Conservation (phyloP, 2,888 invertebrate genomes). For the Rugalucina vietnamica region DNA sequence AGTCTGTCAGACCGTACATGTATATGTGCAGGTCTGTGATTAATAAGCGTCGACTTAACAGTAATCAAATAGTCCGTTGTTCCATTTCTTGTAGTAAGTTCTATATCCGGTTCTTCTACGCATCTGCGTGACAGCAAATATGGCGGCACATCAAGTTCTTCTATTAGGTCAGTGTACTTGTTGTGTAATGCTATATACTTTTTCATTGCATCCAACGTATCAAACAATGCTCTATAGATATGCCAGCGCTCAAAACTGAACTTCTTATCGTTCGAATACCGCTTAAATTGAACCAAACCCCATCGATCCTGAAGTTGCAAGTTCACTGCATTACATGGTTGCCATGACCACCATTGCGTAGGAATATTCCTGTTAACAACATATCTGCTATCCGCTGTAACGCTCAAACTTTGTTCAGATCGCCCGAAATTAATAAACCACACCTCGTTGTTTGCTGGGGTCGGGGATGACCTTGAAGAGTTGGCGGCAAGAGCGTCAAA, state of each 20-base stretch:
- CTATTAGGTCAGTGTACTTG: slow-evolving; percentile 60
- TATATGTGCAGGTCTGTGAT: background rate
- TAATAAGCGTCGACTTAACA: slow-evolving; percentile 23
- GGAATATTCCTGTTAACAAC: background rate
- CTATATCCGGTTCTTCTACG: slow-evolving; percentile 60
- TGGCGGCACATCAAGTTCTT: slow-evolving; percentile 65
- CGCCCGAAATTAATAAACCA: slow-evolving; percentile 60
- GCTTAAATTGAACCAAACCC: slow-evolving; percentile 74
- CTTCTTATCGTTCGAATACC: slow-evolving; percentile 31
- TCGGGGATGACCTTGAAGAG: slow-evolving; percentile 13
- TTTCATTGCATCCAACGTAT: slow-evolving; percentile 65
- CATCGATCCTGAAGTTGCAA: slow-evolving; percentile 62
- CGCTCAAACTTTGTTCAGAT: slow-evolving; percentile 30
- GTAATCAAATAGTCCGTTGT: slow-evolving; percentile 61
- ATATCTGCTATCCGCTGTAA: slow-evolving; percentile 33
- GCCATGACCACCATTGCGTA: slow-evolving; percentile 59
- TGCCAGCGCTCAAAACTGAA: slow-evolving; percentile 61
- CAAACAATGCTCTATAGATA: slow-evolving; percentile 68
- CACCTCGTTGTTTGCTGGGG: slow-evolving; percentile 42
- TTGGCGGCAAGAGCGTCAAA: slow-evolving; percentile 36
- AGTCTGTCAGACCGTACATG: slow-evolving; percentile 1
- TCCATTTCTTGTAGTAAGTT: slow-evolving; percentile 50
- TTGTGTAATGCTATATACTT: slow-evolving; percentile 69
- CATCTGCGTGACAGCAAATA: slow-evolving; percentile 69
- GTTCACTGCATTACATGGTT: slow-evolving; percentile 52